Base-by-base conservation (phyloP, 2,888 invertebrate genomes). In the Hirtodrosophila histrioides region DNA sequence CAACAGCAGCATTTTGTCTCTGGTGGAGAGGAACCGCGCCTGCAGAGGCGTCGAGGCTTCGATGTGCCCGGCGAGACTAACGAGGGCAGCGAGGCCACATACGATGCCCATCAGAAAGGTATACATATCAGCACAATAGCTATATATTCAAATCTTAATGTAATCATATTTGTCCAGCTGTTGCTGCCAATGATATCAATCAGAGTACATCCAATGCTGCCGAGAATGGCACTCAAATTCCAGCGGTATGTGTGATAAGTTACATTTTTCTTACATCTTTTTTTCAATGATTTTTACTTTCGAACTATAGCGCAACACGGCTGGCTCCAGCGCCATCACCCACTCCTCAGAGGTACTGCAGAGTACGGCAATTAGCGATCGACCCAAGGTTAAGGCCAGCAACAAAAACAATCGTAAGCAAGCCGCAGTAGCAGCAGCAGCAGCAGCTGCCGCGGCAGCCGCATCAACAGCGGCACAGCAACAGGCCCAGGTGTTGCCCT, bases 341-440 rank as follows among this genome's bases (percentile, higher is more conserved):
- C 92, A 92, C 64, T 91, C 92, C 24, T 92, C 92, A 6, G 92
- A 92, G 73, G 92, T 92, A 35, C 90, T 91, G 24, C 92, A 95
- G 92, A 94, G 94, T 88, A 95, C 95, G 63, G 95, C 96, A 72
- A 95, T 96, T 85, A 95, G 95, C 92, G 96, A 97, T 92, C 94
- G 96, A 85, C 96, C 96, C 63, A 96, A 96, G 92, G 96, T 95
- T 43, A 97, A 96, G 92, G 95, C 96, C 40, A 94, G 94, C 51
- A 94, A 95, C 50, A 96, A 96, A 90, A 96, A 96, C 91, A 96
- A 95, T 90, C 94, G 95, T 49, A 96, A 96, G 91, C 94, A 94
- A 89, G 88, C 82, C 27, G 82, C 78, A 7, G 78, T 91, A 92
- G 62, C 91, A 92, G 76, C 89, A 8, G 74, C 74, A 17, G 77